A percentile compares a stretch with the other conserved stretches of the same genome.
phyloP scores from a whole-genome alignment of 1,140 invertebrate species.

The Drosophila persimilis region DNA sequence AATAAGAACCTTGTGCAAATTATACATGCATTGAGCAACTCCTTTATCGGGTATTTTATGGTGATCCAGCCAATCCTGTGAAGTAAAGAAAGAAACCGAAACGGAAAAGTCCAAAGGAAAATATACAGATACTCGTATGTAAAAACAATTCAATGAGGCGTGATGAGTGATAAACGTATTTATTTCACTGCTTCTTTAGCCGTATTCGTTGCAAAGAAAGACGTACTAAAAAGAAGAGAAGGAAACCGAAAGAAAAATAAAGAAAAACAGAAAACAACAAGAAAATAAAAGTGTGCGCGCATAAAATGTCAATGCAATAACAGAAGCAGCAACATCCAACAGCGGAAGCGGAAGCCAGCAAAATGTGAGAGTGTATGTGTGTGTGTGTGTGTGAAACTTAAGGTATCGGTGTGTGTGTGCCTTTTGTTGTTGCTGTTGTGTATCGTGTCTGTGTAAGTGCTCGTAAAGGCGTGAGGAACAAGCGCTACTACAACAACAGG shows the following conservation, averaged over 20 bases:
- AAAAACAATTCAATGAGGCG: slow-evolving; percentile 68
- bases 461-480: slow-evolving; percentile 23
- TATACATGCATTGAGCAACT: slow-evolving; percentile 83
- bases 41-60: slow-evolving; percentile 82
- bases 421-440: not conserved
- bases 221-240: slow-evolving; percentile 13
- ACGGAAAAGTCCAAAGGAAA: slow-evolving; percentile 40
- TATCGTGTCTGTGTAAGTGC: slow-evolving; percentile 24
- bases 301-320: slow-evolving; percentile 30
- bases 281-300: slow-evolving; percentile 14
- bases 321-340: slow-evolving; percentile 17
- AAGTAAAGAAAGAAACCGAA: slow-evolving; percentile 63
- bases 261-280: slow-evolving; percentile 9
- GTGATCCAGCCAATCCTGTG: slow-evolving; percentile 83
- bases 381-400: slow-evolving; percentile 15
- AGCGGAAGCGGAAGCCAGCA: slow-evolving; percentile 16
- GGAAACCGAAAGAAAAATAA: slow-evolving; percentile 14
- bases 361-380: slow-evolving; percentile 10
- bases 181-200: slow-evolving; percentile 16
- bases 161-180: slow-evolving; percentile 58
- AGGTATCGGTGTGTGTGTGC: slow-evolving; percentile 12
- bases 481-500: slow-evolving; percentile 14
- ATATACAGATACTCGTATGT: slow-evolving; percentile 30
- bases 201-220: slow-evolving; percentile 19
- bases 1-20: slow-evolving; percentile 83